Evolutionary conservation across 2,888 invertebrate genomes (phyloP), one percentile per base, ranked within the genome.

Genomic region (Cataglyphis cursor): DNA sequence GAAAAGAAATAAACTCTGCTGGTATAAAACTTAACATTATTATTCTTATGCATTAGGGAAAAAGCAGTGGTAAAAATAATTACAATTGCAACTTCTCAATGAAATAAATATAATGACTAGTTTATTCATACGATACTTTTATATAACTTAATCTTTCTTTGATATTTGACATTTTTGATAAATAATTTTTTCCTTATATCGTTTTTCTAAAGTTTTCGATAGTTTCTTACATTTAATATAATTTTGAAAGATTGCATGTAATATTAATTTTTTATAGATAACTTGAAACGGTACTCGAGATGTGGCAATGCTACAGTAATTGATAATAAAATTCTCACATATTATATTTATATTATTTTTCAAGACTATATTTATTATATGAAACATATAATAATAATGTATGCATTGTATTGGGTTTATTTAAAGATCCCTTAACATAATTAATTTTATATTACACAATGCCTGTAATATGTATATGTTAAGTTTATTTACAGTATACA

Each of bases 51-150:
- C 65, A 84, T 70, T 78, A 18, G 8, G 51, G 59, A 61, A 73
- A 51, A 35, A 35, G 35, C 51, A 62, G 15, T 15, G 61, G 51
- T 84, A 65, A 28, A 54, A 41, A 5, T 41, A 76, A 21, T 24
- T 74, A 61, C 21, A 78, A 75, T 70, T 81, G 9, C 78, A 78
- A 84, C 28, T 85, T 76, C 62, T 82, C 31, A 31, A 85, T 81
- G 80, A 80, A 88, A 41, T 35, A 59, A 68, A 76, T 44, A 24
- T 44, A 66, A 66, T 38, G 15, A 54, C 5, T 38, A 68, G 24
- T 68, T 12, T 41, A 76, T 54, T 76, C 18, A 2, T 61, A 31
- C 31, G 0, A 74, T 31, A 44, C 15, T n/a, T 28, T 1, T 44
- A 15, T 18, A 28, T 28, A n/a, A 41, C 4, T 28, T 0, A 73